Conservation (phyloP, 2,797 vertebrate genomes). For the Alcedo atthis region DNA sequence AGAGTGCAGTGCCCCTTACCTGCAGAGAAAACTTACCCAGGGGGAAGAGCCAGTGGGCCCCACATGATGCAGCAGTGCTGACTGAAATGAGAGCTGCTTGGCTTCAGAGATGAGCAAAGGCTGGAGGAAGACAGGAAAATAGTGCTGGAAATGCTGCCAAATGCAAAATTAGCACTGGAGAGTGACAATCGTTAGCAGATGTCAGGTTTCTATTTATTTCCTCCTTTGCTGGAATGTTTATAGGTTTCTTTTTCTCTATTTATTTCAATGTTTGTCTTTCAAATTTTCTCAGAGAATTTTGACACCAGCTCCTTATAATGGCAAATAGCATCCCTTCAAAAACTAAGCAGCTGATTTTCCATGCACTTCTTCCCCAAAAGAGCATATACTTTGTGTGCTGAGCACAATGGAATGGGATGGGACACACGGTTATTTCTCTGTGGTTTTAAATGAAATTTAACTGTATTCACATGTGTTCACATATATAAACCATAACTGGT, state of each 20-base stretch:
- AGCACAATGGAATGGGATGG: background rate
- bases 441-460: background rate
- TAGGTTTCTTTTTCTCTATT: background rate
- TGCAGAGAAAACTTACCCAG: background rate
- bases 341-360: background rate
- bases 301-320: background rate
- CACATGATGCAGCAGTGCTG: background rate
- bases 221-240: background rate
- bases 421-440: background rate
- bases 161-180: constrained; percentile 3
- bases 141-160: constrained; percentile 15
- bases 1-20: background rate
- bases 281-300: background rate
- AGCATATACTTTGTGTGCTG: background rate
- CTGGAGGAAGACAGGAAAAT: background rate
- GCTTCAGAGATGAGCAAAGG: background rate
- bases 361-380: background rate
- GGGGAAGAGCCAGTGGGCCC: background rate
- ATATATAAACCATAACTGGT: constrained; percentile 47
- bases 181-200: constrained; percentile 28
- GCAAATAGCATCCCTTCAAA: background rate
- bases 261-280: background rate
- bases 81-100: background rate
- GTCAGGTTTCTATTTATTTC: constrained; percentile 28
- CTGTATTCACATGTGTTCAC: constrained; percentile 47